Percentiles rank a stretch among this genome's conserved stretches.
Evolutionary conservation across 2,797 vertebrate species (phyloP).

Genomic region (Buphagus erythrorhynchus): DNA sequence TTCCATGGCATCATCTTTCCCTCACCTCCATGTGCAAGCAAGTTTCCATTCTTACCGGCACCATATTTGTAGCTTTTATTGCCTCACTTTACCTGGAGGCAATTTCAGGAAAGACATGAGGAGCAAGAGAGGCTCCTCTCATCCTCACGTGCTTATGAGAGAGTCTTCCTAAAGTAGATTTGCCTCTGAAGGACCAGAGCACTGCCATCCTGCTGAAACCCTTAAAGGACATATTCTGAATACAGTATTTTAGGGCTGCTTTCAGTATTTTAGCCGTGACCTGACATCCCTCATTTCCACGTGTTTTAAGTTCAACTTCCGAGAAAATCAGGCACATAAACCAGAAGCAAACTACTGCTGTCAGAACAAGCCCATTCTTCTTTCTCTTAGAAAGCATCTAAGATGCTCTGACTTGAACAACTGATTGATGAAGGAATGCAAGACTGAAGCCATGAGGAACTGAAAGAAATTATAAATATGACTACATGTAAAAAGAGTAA

Average conservation of each 20-base stretch:
- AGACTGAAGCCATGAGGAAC: not conserved
- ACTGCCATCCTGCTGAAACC: not conserved
- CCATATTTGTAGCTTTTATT: not conserved
- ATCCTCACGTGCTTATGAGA: rapidly evolving
- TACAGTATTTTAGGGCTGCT: not conserved
- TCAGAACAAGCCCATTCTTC: not conserved
- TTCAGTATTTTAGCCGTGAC: not conserved
- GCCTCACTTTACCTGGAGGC: rapidly evolving
- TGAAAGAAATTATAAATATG: not conserved
- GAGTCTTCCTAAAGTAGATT: not conserved
- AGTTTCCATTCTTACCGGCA: not conserved
- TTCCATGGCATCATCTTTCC: not conserved
- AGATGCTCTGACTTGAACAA: not conserved
- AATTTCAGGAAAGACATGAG: not conserved
- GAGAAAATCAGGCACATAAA: not conserved
- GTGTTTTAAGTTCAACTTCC: rapidly evolving
- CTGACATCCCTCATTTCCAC: not conserved
- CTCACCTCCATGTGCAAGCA: not conserved
- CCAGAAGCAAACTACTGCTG: not conserved
- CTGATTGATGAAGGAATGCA: not conserved
- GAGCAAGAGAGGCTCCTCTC: not conserved
- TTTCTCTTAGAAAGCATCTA: not conserved
- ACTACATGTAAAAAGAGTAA: not conserved
- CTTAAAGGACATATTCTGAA: not conserved
- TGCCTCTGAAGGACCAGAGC: not conserved